Conservation (phyloP, 2,797 vertebrate species). For the Jordanella pulchra region DNA sequence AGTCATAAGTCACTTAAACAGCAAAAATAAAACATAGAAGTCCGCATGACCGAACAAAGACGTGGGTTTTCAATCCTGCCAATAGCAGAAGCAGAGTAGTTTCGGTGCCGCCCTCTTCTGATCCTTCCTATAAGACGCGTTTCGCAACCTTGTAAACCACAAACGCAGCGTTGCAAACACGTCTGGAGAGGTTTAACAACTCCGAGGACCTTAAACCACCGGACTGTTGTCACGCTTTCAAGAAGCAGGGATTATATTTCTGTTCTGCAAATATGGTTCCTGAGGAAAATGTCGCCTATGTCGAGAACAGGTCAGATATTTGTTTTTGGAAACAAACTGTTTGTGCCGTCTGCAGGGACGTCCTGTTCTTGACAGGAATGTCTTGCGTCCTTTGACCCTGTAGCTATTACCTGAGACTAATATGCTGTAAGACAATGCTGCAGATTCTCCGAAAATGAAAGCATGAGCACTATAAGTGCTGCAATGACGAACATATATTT, state of each 20-base stretch:
- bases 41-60: conserved; percentile 16
- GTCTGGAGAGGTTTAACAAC: rapidly evolving
- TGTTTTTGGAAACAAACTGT: not conserved
- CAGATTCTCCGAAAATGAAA: not conserved
- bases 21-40: conserved; percentile 17
- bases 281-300: conserved; percentile 81
- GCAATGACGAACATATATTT: not conserved
- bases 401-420: not conserved
- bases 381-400: conserved; percentile 30
- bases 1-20: not conserved
- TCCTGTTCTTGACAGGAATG: conserved; percentile 27
- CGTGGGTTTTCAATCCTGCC: conserved; percentile 25
- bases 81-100: conserved; percentile 39
- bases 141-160: conserved; percentile 40
- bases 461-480: not conserved
- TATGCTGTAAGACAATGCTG: not conserved
- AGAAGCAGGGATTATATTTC: conserved; percentile 8
- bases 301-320: conserved; percentile 82
- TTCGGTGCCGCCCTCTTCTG: conserved; percentile 60
- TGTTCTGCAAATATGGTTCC: conserved; percentile 81
- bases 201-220: rapidly evolving
- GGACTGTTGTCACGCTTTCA: not conserved
- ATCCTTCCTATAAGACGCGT: conserved; percentile 39
- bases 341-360: conserved; percentile 10
- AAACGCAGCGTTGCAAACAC: conserved; percentile 8